Evolutionary conservation across 2,113 vertebrate species (phyloP), one percentile per base, ranked within the genome.

Genomic region (Willisornis vidua): DNA sequence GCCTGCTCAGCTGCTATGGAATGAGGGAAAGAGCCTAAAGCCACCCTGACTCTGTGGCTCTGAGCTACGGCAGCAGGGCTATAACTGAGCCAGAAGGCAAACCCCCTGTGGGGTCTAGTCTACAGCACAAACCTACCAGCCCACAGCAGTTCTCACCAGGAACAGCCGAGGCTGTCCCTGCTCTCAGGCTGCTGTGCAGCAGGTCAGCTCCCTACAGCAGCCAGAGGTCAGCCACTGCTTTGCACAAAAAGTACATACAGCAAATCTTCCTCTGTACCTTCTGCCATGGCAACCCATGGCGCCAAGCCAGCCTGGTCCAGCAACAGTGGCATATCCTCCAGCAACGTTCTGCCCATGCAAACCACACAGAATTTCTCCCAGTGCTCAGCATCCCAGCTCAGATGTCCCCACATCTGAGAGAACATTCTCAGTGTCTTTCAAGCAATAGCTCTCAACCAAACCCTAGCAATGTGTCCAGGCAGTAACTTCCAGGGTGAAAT

Each of bases 61-160:
- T 0, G 2, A 81, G 29, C 15, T 15, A 48, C 0, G 0, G 78
- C 59, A 71, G 63, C 29, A 71, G 48, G 52, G 12, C 35, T 54
- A 46, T 0, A 0, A 12, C 48, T 19, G n/a, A 78, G 52, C 25
- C 24, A 1, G 1, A 19, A 63, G 1, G 0, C 48, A 67, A 58
- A 54, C 16, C 16, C 81, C 33, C 49, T 74, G 25, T 14, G 0
- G 3, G 14, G 62, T 57, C 65, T 35, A 63, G 70, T 26, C 74
- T 48, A n/a, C 0, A 0, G 28, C 43, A 72, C 43, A 58, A 23
- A 57, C 28, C 37, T 22, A 4, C 22, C 33, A 75, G 46, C 29
- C 51, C 1, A 2, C 55, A 67, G 72, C 1, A 6, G 51, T 20
- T 9, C n/a, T 43, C 52, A 33, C 45, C 41, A 57, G 49, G 4